phyloP scores from a whole-genome alignment of 2,113 vertebrate genomes.

The Glareola pratincola region DNA sequence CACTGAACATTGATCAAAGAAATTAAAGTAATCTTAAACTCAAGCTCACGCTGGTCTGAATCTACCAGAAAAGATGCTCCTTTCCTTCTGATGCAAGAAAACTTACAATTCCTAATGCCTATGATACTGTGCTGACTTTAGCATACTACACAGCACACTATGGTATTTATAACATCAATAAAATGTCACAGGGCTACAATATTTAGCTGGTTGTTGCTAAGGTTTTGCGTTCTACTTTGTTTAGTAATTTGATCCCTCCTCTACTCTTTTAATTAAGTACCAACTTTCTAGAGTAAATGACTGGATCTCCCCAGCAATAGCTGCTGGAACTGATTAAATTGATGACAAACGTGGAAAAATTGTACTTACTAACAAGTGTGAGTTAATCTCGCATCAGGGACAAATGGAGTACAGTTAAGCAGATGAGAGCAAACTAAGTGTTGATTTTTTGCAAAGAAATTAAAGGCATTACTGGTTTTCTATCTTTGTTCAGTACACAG shows the following conservation, averaged over 20 bases:
- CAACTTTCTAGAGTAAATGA: neutral
- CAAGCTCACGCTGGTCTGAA: neutral
- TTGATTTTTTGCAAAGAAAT: neutral
- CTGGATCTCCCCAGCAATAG: neutral
- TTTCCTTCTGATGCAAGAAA: neutral
- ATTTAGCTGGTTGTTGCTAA: conserved; percentile 32
- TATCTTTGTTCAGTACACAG: neutral
- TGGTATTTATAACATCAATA: neutral
- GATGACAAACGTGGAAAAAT: neutral
- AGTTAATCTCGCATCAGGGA: neutral
- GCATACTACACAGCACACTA: neutral
- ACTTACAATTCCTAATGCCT: neutral
- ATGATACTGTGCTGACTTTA: neutral
- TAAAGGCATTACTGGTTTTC: neutral
- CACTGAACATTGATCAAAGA: neutral
- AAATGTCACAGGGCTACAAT: neutral
- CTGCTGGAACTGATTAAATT: neutral
- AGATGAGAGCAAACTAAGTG: neutral
- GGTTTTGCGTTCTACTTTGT: neutral
- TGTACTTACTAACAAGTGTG: neutral
- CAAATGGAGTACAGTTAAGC: neutral
- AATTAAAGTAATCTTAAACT: neutral
- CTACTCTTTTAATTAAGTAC: neutral
- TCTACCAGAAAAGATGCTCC: neutral
- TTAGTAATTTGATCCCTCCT: neutral